Evolutionary conservation across 2,113 vertebrate genomes (phyloP).

Genomic region (Urocolius indicus): DNA sequence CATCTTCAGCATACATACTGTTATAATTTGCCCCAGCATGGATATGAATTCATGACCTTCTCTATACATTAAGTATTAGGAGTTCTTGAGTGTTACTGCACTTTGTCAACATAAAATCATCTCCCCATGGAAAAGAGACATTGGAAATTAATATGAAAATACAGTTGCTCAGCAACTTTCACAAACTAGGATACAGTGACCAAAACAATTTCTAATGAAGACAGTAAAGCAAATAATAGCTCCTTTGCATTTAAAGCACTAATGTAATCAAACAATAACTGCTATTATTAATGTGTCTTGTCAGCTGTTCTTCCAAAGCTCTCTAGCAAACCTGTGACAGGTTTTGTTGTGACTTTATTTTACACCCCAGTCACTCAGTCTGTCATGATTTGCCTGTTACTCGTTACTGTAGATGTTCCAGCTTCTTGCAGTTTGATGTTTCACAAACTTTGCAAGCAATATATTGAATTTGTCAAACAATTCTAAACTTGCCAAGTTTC

Average conservation of each 20-base stretch:
- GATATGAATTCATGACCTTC: constrained; percentile 45
- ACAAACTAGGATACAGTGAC: neutral
- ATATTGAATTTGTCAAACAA: constrained; percentile 1
- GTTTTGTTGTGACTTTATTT: constrained; percentile 54
- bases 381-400: constrained; percentile 8
- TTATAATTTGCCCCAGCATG: neutral
- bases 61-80: neutral
- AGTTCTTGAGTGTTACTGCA: neutral
- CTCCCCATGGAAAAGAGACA: neutral
- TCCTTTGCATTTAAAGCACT: neutral
- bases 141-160: neutral
- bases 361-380: constrained; percentile 7
- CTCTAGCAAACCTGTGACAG: constrained; percentile 30
- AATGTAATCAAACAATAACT: constrained; percentile 8
- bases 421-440: neutral
- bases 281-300: constrained; percentile 22
- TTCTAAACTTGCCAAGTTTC: neutral
- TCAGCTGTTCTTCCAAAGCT: constrained; percentile 57
- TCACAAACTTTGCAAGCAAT: constrained; percentile 26
- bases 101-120: constrained; percentile 45
- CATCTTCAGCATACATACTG: neutral
- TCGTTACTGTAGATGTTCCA: constrained; percentile 12
- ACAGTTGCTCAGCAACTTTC: neutral
- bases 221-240: neutral
- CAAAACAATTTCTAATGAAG: neutral